Base-by-base conservation (phyloP, 2,113 vertebrate genomes). In the Tachycineta bicolor region DNA sequence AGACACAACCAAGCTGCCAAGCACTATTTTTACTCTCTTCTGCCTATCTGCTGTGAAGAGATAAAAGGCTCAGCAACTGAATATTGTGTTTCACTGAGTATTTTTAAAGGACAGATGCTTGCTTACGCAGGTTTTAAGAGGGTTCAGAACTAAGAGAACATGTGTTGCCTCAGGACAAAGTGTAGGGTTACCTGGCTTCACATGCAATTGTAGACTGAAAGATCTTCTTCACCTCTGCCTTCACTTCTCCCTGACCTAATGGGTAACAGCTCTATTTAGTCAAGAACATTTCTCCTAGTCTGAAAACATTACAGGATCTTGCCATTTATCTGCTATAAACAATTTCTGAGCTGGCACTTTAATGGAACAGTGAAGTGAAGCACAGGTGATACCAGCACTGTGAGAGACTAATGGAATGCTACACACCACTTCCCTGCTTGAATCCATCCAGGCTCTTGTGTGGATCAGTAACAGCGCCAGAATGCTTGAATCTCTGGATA, bases 1-100 rank as follows among this genome's bases (percentile, higher is more conserved):
- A 94, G 55, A 74, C 59, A 70, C 34, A 46, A 74, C 26, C 0
- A 2, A 73, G 87, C 33, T 74, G 78, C 85, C 85, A 94, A 87
- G 78, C 71, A 24, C 87, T 95, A 88, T 92, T 96, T 97, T 94
- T 84, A 94, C n/a, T 77, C 75, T 76, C 82, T 83, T 87, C 75
- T 65, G 64, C 53, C 74, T 80, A 82, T 82, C 93, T 87, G 93
- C 63, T 87, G 34, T 14, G 47, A 94, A 67, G 85, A 96, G 92
- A 94, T 94, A 96, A 93, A 77, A 83, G 67, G 50, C 79, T 86
- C 82, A 14, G 68, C 68, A 74, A 65, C 19, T 2, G 70, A 96
- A 90, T 90, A 83, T 17, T 86, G 90, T 65, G 74, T 94, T 94
- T 94, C 94, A 88, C 21, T 23, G 71, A 41, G 10, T 34, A 70